Base-by-base conservation (phyloP, 1,140 invertebrate genomes). In the Battus philenor region DNA sequence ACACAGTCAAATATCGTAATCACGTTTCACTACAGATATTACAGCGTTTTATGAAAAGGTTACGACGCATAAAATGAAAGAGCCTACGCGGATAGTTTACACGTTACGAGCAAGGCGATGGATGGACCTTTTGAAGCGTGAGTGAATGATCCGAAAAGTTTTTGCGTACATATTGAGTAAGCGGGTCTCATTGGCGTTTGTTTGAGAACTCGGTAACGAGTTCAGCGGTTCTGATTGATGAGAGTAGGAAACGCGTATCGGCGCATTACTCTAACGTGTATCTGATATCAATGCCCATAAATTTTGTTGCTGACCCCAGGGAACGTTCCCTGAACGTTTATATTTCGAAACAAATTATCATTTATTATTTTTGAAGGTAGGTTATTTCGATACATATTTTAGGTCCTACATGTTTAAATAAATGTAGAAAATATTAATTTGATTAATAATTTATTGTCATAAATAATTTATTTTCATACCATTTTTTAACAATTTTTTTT, bases 111-210 rank as follows among this genome's bases (percentile, higher is more conserved):
- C 27, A 34, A 34, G 26, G 46, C 54, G 44, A 46, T 53, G 46
- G 58, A 62, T 48, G 62, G 59, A 66, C 61, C 65, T 65, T 54
- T 58, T 70, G 68, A 72, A 58, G 66, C 78, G 74, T 81, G 77
- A 78, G 66, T 78, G 70, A n/a, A n/a, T n/a, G 78, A 78, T 72
- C 71, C 59, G 68, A 77, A 81, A 81, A 61, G 78, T 80, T 64
- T 29, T 49, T 60, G 48, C 59, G 55, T 65, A 76, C 63, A 76
- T 73, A 73, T 63, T 64, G 63, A 63, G 51, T 41, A 51, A 41
- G 38, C 44, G 43, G 43, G 46, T 49, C 66, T 62, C 66, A 66
- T 72, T 68, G 63, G 55, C 65, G 63, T 70, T 77, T 70, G 64
- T 68, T 71, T 54, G 62, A 52, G 29, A 73, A 75, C 65, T 78